These are phyloP conservation scores for Dicerorhinus sumatrensis DNA, from an alignment of 2,113 vertebrate genomes.

Conservation along the genomic window DNA sequence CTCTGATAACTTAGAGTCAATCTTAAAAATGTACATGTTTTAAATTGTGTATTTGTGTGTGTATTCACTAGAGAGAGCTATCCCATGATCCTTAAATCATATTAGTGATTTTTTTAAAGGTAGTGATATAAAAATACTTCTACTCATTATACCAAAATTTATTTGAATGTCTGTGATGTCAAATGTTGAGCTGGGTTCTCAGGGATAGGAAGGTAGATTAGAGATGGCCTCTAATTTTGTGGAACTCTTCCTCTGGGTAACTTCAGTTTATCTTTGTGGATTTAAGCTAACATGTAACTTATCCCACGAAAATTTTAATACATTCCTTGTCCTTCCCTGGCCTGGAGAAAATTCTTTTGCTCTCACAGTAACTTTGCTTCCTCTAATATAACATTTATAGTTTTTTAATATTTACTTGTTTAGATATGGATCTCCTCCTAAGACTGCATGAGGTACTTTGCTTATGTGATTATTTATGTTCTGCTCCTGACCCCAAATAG, in stretches of 20 bases:
- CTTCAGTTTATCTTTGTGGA: not conserved
- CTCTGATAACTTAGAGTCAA: not conserved
- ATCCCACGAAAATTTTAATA: not conserved
- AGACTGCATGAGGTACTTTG: not conserved
- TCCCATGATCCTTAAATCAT: not conserved
- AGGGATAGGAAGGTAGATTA: not conserved
- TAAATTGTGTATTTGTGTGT: not conserved
- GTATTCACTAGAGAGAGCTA: not conserved
- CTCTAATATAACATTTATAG: not conserved
- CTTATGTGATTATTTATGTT: not conserved
- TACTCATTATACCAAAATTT: conserved; percentile 17
- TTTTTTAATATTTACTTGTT: not conserved
- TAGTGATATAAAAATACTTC: conserved; percentile 34
- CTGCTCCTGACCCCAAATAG: not conserved
- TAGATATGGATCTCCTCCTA: not conserved
- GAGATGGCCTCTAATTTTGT: not conserved
- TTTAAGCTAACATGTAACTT: conserved; percentile 18
- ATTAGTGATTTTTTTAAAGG: not conserved
- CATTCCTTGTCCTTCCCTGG: not conserved
- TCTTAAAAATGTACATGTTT: not conserved
- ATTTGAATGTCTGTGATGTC: not conserved
- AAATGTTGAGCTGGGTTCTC: not conserved
- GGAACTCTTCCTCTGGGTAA: not conserved
- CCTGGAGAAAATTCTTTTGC: not conserved
- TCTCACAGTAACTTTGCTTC: conserved; percentile 5